Evolutionary conservation across 2,113 vertebrate species (phyloP).

Genomic region (Prunella fulvescens): DNA sequence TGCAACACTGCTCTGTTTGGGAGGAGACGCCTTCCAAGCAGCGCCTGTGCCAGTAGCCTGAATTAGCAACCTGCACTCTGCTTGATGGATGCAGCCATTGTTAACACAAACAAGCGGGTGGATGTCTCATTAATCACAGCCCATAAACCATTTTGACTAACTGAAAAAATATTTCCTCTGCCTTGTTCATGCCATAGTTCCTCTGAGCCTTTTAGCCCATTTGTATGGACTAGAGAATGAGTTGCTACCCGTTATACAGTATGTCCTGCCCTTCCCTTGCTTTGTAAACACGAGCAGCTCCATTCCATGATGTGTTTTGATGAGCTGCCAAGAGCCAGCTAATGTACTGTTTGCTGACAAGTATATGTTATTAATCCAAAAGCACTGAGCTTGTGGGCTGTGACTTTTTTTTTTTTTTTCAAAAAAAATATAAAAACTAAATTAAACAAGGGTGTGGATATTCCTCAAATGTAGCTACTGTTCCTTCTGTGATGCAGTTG

Average conservation of each 20-base stretch:
- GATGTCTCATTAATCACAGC: slow-evolving; percentile 44
- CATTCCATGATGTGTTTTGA: slow-evolving; percentile 73
- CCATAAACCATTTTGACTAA: slow-evolving; percentile 47
- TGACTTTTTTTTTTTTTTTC: neutral
- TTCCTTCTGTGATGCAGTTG: slow-evolving; percentile 3
- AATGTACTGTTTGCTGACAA: slow-evolving; percentile 79
- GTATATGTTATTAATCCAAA: slow-evolving; percentile 67
- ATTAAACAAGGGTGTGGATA: slow-evolving; percentile 68
- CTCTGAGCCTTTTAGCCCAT: slow-evolving; percentile 12
- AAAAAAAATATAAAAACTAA: slow-evolving; percentile 45
- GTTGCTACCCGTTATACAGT: slow-evolving; percentile 53
- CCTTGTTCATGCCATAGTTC: neutral
- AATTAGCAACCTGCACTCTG: neutral
- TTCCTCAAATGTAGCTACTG: slow-evolving; percentile 58
- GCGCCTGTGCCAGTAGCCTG: neutral
- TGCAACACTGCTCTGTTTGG: neutral
- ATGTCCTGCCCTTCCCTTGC: slow-evolving; percentile 61
- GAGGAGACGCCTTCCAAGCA: neutral
- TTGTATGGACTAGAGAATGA: slow-evolving; percentile 16
- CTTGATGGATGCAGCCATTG: slow-evolving; percentile 25
- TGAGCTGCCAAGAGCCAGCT: slow-evolving; percentile 73
- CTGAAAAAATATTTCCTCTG: slow-evolving; percentile 47
- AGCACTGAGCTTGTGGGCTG: slow-evolving; percentile 49
- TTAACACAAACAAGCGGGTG: neutral
- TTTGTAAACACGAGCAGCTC: slow-evolving; percentile 66